These are phyloP conservation scores for Ceyx melanurus DNA, from an alignment of 2,113 vertebrate species.

Conservation along the genomic window DNA sequence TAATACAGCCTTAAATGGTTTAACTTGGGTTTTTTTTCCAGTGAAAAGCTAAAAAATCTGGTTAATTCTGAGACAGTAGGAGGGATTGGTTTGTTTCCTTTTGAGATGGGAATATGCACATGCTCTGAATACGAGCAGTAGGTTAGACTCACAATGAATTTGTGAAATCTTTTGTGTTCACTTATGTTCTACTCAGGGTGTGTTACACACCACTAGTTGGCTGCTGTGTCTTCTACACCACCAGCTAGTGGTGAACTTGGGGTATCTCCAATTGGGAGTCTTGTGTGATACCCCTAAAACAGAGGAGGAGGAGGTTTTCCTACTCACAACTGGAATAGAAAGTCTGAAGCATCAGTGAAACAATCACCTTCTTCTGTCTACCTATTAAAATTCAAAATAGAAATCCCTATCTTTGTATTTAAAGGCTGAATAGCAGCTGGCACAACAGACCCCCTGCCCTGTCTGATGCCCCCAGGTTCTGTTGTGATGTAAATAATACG, in stretches of 20 bases:
- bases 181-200: background rate
- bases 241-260: background rate
- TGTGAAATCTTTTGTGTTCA: background rate
- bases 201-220: background rate
- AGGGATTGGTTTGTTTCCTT: background rate
- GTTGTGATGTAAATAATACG: constrained; percentile 57
- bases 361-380: background rate
- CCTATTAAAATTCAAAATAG: constrained; percentile 9
- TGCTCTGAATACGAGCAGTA: background rate
- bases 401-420: constrained; percentile 20
- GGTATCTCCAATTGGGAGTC: background rate
- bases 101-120: background rate
- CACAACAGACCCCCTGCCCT: background rate
- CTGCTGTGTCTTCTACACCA: background rate
- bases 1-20: background rate
- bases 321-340: background rate
- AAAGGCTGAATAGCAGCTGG: background rate
- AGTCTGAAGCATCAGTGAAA: background rate
- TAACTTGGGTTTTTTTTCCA: background rate
- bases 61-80: background rate
- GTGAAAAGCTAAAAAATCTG: background rate
- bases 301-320: background rate
- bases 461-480: background rate
- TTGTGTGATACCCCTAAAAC: background rate
- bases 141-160: background rate